A percentile compares a stretch with the other conserved stretches of the same genome.
These are phyloP conservation scores for Neolamprologus variostigma DNA, from an alignment of 2,113 vertebrate genomes.

Conservation along the genomic window DNA sequence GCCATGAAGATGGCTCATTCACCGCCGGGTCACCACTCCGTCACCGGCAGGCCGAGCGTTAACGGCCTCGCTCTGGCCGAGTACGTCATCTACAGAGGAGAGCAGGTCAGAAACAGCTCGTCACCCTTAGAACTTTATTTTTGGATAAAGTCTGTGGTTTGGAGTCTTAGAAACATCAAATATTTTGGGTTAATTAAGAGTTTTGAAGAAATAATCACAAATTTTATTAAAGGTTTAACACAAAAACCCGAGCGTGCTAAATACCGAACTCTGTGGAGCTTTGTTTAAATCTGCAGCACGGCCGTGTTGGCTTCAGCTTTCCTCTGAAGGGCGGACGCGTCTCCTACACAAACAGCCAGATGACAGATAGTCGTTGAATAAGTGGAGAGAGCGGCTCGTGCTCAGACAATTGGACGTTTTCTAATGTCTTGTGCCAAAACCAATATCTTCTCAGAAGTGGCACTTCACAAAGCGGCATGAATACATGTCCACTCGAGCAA, in stretches of 20 bases:
- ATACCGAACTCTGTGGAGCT: not conserved
- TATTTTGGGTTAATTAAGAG: not conserved
- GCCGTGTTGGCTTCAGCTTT: not conserved
- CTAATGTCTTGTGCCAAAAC: not conserved
- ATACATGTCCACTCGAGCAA: slow-evolving; percentile 12
- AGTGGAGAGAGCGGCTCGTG: not conserved
- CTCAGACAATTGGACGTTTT: not conserved
- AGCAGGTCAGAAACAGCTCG: slow-evolving; percentile 72
- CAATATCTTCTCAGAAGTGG: not conserved
- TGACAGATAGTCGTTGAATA: not conserved
- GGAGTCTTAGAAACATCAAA: not conserved
- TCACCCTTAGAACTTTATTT: not conserved
- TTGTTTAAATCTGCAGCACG: not conserved
- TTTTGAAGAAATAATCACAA: not conserved
- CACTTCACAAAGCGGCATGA: not conserved
- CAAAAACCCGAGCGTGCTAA: not conserved
- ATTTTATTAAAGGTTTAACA: not conserved
- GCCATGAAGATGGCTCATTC: slow-evolving; percentile 96
- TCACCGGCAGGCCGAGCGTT: slow-evolving; percentile 86
- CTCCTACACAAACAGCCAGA: not conserved
- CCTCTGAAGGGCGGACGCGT: not conserved
- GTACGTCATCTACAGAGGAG: slow-evolving; percentile 91
- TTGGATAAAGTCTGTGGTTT: not conserved
- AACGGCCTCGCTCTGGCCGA: slow-evolving; percentile 85
- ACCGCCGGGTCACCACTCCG: slow-evolving; percentile 87